Conservation (phyloP, 2,113 vertebrate species). For the Montifringilla adamsi region DNA sequence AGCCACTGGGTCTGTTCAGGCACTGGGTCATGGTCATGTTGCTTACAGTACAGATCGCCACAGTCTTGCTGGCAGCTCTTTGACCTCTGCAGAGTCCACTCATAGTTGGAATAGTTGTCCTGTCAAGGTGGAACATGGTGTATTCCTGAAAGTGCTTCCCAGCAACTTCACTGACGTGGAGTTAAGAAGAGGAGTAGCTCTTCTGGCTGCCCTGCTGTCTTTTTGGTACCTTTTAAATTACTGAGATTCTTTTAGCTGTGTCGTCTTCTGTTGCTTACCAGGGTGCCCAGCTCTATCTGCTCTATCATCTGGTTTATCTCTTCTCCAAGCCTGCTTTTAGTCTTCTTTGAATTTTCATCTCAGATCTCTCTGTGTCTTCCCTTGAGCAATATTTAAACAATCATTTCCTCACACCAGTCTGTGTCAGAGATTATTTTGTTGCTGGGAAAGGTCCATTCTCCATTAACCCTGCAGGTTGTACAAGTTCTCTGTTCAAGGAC, state of each 20-base stretch:
- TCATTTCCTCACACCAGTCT: not conserved
- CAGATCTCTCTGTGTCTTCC: not conserved
- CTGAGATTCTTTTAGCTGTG: not conserved
- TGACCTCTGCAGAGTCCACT: not conserved
- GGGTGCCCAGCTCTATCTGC: not conserved
- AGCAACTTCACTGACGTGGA: not conserved
- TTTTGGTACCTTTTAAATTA: not conserved
- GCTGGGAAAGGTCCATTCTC: not conserved
- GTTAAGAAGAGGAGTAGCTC: not conserved
- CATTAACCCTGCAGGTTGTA: not conserved
- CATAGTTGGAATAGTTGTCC: not conserved
- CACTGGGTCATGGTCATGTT: fast-evolving
- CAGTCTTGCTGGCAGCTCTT: not conserved
- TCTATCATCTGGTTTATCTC: slow-evolving; percentile 2
- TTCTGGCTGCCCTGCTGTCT: not conserved
- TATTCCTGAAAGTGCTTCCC: not conserved
- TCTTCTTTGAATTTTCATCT: not conserved
- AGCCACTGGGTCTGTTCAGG: not conserved
- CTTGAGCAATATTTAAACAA: not conserved
- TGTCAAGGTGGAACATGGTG: not conserved
- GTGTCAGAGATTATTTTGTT: not conserved
- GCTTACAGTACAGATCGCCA: not conserved
- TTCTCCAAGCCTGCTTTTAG: not conserved
- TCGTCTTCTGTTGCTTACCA: not conserved
- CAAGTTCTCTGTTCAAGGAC: not conserved